phyloP scores from a whole-genome alignment of 2,113 vertebrate genomes.

The Falco punctatus region DNA sequence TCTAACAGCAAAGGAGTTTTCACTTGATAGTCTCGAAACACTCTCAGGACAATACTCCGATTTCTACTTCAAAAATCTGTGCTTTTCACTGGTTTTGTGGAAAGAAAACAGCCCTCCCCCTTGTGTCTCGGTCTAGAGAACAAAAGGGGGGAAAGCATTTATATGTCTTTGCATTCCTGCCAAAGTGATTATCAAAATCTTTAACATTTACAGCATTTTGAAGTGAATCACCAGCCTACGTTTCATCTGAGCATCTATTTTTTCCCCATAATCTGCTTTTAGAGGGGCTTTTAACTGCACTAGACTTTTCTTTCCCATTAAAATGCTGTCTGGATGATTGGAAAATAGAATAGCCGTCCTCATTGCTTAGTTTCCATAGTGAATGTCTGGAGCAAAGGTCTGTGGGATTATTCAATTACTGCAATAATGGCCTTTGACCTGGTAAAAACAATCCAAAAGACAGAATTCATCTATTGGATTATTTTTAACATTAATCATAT shows the following conservation, averaged over 20 bases:
- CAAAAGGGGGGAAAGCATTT: background rate
- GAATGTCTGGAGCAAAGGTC: conserved; percentile 70
- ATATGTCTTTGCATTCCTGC: conserved; percentile 5
- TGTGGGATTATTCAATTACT: conserved; percentile 66
- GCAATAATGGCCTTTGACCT: conserved; percentile 60
- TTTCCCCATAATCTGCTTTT: conserved; percentile 59
- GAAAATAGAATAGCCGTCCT: conserved; percentile 51
- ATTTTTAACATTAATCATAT: conserved; percentile 51
- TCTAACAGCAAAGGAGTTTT: background rate
- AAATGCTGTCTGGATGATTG: conserved; percentile 44
- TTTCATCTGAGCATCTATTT: conserved; percentile 43
- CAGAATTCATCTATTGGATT: conserved; percentile 53
- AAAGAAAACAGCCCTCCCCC: background rate
- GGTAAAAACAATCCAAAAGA: conserved; percentile 49
- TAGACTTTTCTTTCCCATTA: conserved; percentile 39
- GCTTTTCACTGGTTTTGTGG: background rate
- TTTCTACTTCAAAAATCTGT: background rate
- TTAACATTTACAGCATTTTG: conserved; percentile 45
- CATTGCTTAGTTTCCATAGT: conserved; percentile 56
- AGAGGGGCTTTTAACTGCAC: conserved; percentile 43
- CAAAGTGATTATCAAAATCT: conserved; percentile 35
- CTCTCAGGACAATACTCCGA: background rate
- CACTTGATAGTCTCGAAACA: background rate
- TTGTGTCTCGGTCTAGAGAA: background rate
- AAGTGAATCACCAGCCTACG: conserved; percentile 41